Base-by-base conservation (phyloP, 2,113 vertebrate genomes). In the Etheostoma spectabile region DNA sequence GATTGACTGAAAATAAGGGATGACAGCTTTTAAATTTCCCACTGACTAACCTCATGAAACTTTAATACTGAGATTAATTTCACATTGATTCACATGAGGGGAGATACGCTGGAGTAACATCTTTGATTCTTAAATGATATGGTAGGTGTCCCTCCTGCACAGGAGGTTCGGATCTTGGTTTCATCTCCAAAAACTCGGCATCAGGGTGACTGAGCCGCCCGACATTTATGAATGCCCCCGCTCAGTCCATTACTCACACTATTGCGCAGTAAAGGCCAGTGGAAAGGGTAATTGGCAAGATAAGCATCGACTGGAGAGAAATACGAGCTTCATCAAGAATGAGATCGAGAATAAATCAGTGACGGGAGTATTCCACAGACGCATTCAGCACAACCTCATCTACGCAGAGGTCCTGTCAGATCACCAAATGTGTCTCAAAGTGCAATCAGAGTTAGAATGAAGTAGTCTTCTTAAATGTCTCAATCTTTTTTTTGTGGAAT, bases 251-350 rank as follows among this genome's bases (percentile, higher is more conserved):
- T 88, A 84, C 79, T 88, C 67, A 59, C 74, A 83, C 61, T 69
- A 65, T 60, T 73, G 75, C 66, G 65, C 65, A 69, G 52, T 61
- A 86, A 84, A 78, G 70, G 80, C 49, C 56, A 72, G 74, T 74
- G 74, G 49, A 79, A 83, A 68, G 65, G 80, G 60, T 89, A 84
- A 92, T 86, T 77, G 81, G 59, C 70, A 77, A 66, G 86, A 90
- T 85, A 77, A 75, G 77, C 68, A 85, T 86, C 24, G 53, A 75
- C 51, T 67, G 42, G 60, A 45, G 30, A 57, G 57, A 45, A 72
- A 67, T 33, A 42, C 74, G 16, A 38, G 30, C 22, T 30, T 30
- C 30, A 30, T 30, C 30, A 30, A 70, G 56, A 33, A 30, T 30
- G 30, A 56, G 68, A 73, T 71, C 52, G 53, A 57, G 72, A 62